Evolutionary conservation across 2,888 invertebrate genomes (phyloP).

Genomic region (Campoletis raptor): DNA sequence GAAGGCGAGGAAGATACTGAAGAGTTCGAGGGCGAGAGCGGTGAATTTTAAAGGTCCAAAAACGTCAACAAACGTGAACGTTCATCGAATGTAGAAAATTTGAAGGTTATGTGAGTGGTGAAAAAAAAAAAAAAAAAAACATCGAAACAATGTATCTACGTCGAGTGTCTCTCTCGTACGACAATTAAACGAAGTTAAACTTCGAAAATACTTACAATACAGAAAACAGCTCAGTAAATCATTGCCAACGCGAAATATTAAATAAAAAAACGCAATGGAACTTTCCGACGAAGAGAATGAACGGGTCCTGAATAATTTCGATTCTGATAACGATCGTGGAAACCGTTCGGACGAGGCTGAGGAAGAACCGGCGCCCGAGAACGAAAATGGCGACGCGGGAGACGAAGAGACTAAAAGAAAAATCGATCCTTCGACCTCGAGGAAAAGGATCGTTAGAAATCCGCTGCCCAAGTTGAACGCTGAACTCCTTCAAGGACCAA

Average conservation of each 20-base stretch:
- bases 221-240: not conserved
- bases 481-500: slow-evolving; percentile 90
- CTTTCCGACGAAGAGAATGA: slow-evolving; percentile 64
- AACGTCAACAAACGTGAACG: not conserved
- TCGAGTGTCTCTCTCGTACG: not conserved
- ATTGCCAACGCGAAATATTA: not conserved
- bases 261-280: slow-evolving; percentile 22
- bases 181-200: slow-evolving; percentile 1
- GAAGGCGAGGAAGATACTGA: slow-evolving; percentile 83
- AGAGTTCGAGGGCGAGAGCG: slow-evolving; percentile 85
- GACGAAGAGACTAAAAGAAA: slow-evolving; percentile 81
- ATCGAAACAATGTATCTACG: not conserved
- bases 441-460: slow-evolving; percentile 87
- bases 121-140: not conserved
- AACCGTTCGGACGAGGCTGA: slow-evolving; percentile 62
- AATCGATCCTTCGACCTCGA: slow-evolving; percentile 84
- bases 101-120: slow-evolving; percentile 27
- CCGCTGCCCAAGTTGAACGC: slow-evolving; percentile 90
- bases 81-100: not conserved
- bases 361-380: slow-evolving; percentile 55
- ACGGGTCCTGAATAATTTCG: slow-evolving; percentile 13
- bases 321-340: slow-evolving; percentile 56
- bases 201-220: not conserved
- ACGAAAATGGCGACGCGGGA: slow-evolving; percentile 60
- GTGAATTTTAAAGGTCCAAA: slow-evolving; percentile 68